These are phyloP conservation scores for Pachycephus smyrnensis DNA, from an alignment of 2,888 invertebrate species.

Conservation along the genomic window DNA sequence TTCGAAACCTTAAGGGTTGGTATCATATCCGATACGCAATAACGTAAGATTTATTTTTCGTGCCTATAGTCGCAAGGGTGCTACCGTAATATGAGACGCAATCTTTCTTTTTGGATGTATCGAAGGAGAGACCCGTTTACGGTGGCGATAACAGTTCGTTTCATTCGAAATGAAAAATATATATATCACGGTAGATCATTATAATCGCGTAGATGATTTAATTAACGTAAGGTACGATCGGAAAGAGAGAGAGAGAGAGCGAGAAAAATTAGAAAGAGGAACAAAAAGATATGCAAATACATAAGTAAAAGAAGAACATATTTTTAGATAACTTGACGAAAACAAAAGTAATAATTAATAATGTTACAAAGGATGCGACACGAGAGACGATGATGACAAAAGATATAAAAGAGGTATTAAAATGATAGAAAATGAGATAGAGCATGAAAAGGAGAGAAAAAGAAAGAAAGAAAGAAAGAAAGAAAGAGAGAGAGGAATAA, in stretches of 20 bases:
- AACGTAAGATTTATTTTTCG: not conserved
- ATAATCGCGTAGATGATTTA: not conserved
- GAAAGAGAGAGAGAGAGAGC: slow-evolving; percentile 11
- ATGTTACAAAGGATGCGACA: slow-evolving; percentile 6
- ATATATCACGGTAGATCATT: slow-evolving; percentile 1
- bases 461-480: slow-evolving; percentile 3
- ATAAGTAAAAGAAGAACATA: slow-evolving; percentile 36
- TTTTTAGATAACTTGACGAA: slow-evolving; percentile 54
- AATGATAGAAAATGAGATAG: slow-evolving; percentile 11
- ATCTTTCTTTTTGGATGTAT: not conserved
- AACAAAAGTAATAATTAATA: slow-evolving; percentile 30
- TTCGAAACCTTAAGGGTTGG: not conserved
- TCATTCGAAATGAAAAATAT: not conserved
- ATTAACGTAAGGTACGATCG: slow-evolving; percentile 11
- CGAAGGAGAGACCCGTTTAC: not conserved
- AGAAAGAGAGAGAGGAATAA: slow-evolving; percentile 23
- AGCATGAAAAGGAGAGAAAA: slow-evolving; percentile 13
- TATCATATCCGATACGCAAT: not conserved
- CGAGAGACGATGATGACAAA: slow-evolving; percentile 8
- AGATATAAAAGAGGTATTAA: not conserved
- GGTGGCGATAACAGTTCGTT: slow-evolving; percentile 1
- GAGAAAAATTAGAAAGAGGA: slow-evolving; percentile 5
- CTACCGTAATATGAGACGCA: not conserved
- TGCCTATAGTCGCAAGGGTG: not conserved
- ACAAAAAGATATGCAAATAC: slow-evolving; percentile 20